Evolutionary conservation across 1,140 invertebrate genomes (phyloP).

Genomic region (Andricus grossulariae): DNA sequence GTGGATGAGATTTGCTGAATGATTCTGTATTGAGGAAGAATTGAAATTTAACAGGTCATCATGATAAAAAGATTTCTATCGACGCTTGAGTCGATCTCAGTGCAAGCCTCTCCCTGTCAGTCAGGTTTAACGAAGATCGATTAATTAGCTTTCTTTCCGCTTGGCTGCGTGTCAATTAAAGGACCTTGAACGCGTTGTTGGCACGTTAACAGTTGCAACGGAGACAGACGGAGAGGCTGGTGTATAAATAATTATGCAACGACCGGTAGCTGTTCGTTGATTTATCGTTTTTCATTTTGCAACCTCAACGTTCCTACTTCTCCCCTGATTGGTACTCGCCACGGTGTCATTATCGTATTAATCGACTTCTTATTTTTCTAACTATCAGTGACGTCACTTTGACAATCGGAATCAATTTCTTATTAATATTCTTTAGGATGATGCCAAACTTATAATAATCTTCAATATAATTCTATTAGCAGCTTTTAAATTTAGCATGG

Average conservation of each 20-base stretch:
- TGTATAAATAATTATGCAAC: conserved; percentile 50
- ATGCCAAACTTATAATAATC: no score
- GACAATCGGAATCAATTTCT: conserved; percentile 26
- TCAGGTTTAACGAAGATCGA: conserved; percentile 36
- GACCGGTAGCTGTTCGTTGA: conserved; percentile 51
- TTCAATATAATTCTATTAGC: no score
- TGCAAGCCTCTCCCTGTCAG: conserved; percentile 32
- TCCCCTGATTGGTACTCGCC: conserved; percentile 30
- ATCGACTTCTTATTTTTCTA: conserved; percentile 33
- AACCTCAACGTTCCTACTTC: conserved; percentile 41
- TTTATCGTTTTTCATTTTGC: conserved; percentile 56
- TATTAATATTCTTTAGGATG: conserved; percentile 6
- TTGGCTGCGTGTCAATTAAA: conserved; percentile 43
- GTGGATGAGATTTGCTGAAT: background rate
- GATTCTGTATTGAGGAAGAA: background rate
- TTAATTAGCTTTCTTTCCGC: conserved; percentile 51
- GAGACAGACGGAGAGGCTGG: conserved; percentile 41
- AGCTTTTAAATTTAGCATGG: no score
- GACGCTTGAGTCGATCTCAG: background rate
- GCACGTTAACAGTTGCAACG: conserved; percentile 43
- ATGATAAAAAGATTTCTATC: conserved; percentile 1
- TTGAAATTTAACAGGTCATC: conserved; percentile 19
- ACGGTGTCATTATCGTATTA: conserved; percentile 45
- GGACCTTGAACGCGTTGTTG: conserved; percentile 43
- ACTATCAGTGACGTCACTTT: conserved; percentile 32